These are phyloP conservation scores for Arctocebus calabarensis DNA, from an alignment of 2,797 vertebrate genomes.

Conservation along the genomic window DNA sequence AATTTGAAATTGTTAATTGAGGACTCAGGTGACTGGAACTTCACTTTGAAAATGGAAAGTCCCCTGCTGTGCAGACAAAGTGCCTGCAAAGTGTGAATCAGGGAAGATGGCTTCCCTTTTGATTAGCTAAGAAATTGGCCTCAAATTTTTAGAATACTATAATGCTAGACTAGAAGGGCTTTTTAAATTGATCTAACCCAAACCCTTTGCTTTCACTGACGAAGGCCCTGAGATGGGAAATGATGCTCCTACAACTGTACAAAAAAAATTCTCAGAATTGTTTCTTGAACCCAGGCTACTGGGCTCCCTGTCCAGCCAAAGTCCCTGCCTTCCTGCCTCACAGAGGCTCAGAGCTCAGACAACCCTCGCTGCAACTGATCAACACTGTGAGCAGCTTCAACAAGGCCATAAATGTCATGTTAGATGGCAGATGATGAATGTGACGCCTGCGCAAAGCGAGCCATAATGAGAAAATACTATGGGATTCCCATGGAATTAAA, in stretches of 20 bases:
- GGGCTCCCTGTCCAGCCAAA: background rate
- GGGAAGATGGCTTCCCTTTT: background rate
- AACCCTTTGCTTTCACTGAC: background rate
- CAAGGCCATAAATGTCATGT: conserved; percentile 43
- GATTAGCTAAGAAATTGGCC: background rate
- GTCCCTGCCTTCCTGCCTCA: background rate
- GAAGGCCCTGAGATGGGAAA: background rate
- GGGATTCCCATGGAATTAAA: conserved; percentile 74
- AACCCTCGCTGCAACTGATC: background rate
- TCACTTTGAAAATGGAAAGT: background rate
- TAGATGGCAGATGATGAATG: conserved; percentile 43
- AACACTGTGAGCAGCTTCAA: conserved; percentile 29
- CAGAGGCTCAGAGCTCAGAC: background rate
- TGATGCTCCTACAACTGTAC: background rate
- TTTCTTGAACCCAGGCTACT: background rate
- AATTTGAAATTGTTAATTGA: background rate
- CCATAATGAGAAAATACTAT: conserved; percentile 12
- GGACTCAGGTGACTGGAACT: background rate
- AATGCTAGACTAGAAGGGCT: background rate
- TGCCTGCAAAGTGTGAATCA: background rate
- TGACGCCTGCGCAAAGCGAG: background rate
- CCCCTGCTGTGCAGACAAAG: background rate
- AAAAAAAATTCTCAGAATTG: background rate
- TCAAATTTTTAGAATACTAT: background rate
- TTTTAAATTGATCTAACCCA: background rate